Evolutionary conservation across 2,888 invertebrate genomes (phyloP).

Genomic region (Eulithis testata): DNA sequence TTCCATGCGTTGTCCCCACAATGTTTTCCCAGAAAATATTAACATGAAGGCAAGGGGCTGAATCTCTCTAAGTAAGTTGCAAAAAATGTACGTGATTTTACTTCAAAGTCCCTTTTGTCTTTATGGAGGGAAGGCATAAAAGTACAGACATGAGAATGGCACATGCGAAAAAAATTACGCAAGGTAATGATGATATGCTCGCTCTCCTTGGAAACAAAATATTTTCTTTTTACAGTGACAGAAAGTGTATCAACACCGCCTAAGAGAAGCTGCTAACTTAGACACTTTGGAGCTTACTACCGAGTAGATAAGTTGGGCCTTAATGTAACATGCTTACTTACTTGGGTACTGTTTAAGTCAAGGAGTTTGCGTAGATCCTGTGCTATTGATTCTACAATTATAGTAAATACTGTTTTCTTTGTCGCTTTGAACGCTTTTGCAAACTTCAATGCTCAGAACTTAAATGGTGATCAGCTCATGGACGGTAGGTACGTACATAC

Average conservation of each 20-base stretch:
- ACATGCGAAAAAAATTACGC: conserved; percentile 83
- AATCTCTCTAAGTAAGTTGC: conserved; percentile 85
- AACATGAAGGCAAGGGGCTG: conserved; percentile 83
- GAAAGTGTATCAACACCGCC: conserved; percentile 73
- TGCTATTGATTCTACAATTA: conserved; percentile 18
- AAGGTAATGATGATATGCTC: conserved; percentile 83
- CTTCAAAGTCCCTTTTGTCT: conserved; percentile 85
- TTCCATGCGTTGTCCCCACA: conserved; percentile 84
- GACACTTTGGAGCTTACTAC: conserved; percentile 43
- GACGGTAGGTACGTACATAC: too few relatives aligned
- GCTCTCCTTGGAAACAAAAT: conserved; percentile 79
- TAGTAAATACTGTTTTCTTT: conserved; percentile 5
- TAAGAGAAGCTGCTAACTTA: conserved; percentile 51
- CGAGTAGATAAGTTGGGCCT: conserved; percentile 44
- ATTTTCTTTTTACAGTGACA: conserved; percentile 79
- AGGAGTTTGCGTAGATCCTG: conserved; percentile 24
- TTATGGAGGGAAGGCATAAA: conserved; percentile 82
- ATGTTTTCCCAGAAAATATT: conserved; percentile 85
- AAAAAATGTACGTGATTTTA: conserved; percentile 85
- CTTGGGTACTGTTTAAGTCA: conserved; percentile 35
- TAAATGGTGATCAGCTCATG: background rate
- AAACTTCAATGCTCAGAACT: background rate
- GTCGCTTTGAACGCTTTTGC: background rate
- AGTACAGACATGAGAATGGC: conserved; percentile 81
- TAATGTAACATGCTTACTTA: conserved; percentile 37